Percentiles rank a stretch among this genome's conserved stretches.
Evolutionary conservation across 2,113 vertebrate species (phyloP).

Genomic region (Seriola aureovittata): DNA sequence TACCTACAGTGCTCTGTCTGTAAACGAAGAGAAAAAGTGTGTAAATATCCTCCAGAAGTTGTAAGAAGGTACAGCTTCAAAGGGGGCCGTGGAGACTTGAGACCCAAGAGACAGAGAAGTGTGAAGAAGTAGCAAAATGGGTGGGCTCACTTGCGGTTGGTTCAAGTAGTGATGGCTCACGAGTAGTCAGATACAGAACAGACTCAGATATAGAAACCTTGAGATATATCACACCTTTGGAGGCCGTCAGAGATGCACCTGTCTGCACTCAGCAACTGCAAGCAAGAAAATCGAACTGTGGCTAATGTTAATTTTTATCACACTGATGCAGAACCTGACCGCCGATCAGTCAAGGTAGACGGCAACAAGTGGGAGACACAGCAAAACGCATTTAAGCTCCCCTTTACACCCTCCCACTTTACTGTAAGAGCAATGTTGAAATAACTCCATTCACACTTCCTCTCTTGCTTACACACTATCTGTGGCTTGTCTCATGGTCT

Average conservation of each 20-base stretch:
- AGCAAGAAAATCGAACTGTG: neutral
- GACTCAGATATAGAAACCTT: neutral
- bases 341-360: neutral
- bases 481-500: constrained; percentile 1
- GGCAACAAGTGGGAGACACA: neutral
- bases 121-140: constrained; percentile 42
- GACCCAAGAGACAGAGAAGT: neutral
- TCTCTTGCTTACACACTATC: neutral
- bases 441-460: constrained; percentile 57
- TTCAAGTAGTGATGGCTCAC: constrained; percentile 12
- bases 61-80: constrained; percentile 22
- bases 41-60: neutral
- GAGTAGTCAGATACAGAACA: constrained; percentile 32
- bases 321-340: neutral
- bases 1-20: constrained; percentile 20
- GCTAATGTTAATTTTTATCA: neutral
- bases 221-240: constrained; percentile 27
- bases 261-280: constrained; percentile 1
- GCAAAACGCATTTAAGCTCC: constrained; percentile 11
- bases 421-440: constrained; percentile 47
- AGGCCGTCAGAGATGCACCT: neutral
- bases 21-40: neutral
- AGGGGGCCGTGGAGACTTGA: neutral
- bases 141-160: constrained; percentile 67
- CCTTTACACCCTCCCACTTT: constrained; percentile 37